phyloP scores from a whole-genome alignment of 2,888 invertebrate genomes.

The Drosophila algonquin region DNA sequence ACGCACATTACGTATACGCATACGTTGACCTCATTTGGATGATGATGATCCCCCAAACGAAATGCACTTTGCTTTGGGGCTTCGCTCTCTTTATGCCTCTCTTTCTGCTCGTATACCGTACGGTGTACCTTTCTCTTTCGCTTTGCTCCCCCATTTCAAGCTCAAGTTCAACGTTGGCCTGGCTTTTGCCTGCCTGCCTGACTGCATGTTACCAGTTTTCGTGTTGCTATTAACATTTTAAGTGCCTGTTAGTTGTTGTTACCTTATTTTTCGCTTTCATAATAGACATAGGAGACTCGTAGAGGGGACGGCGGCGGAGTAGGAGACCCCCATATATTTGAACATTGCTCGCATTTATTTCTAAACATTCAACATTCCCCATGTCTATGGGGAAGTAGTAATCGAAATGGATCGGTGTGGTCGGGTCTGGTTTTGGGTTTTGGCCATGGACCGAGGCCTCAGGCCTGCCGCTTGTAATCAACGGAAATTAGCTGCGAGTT shows the following conservation, averaged over 20 bases:
- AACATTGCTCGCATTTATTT: slow-evolving; percentile 70
- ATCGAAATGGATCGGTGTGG: slow-evolving; percentile 52
- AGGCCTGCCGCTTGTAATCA: slow-evolving; percentile 42
- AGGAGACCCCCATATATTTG: slow-evolving; percentile 38
- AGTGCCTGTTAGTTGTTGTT: slow-evolving; percentile 51
- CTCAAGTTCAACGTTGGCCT: slow-evolving; percentile 71
- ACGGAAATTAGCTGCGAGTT: slow-evolving; percentile 65
- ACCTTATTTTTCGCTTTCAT: slow-evolving; percentile 34
- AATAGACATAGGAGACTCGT: slow-evolving; percentile 9
- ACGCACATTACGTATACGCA: slow-evolving; percentile 67
- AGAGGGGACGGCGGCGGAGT: slow-evolving; percentile 4
- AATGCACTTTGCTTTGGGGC: slow-evolving; percentile 4
- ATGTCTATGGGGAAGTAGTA: slow-evolving; percentile 63
- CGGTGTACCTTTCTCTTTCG: slow-evolving; percentile 2
- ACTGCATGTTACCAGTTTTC: slow-evolving; percentile 69
- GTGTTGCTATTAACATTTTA: slow-evolving; percentile 73
- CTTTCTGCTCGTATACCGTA: background rate
- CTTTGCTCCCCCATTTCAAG: slow-evolving; percentile 64
- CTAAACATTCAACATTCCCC: slow-evolving; percentile 56
- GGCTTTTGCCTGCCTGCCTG: slow-evolving; percentile 20
- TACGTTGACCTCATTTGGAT: slow-evolving; percentile 66
- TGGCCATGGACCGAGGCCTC: slow-evolving; percentile 24
- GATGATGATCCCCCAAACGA: slow-evolving; percentile 40
- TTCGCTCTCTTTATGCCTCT: slow-evolving; percentile 1
- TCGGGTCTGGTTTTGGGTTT: slow-evolving; percentile 27